Base-by-base conservation (phyloP, 2,113 vertebrate genomes). In the Ivindomyrus marchei region DNA sequence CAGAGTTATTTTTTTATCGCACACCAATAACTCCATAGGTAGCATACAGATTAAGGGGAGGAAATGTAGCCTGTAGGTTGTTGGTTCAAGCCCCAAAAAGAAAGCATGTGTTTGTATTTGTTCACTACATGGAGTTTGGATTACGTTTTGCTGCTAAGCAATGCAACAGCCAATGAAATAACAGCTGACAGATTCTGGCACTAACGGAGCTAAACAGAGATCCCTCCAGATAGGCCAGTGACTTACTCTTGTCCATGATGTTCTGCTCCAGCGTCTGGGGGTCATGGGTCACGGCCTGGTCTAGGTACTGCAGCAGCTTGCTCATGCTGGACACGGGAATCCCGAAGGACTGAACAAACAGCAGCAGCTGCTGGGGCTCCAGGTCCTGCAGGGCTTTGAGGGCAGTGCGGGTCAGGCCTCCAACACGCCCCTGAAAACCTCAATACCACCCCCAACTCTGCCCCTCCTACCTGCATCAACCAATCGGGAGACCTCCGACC, bases 261-360 rank as follows among this genome's bases (percentile, higher is more conserved):
- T 97, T 99, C 93, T 99, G 96, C 91, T 99, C 98, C 91, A 99
- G 94, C 0, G 98, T 93, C 93, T 98, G 97, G 0, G 98, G 97
- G 89, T 99, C 98, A 24, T 99, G 98, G 90, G 98, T 98, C 15
- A 99, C 98, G 0, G 98, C 97, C 94, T 99, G 98, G 93, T 99
- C 98, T 94, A 99, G 94, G 92, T 98, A 97, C 95, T 97, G 98
- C 88, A 99, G 95, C 0, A 99, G 97, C 92, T 99, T 99, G 91
- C 98, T 99, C 98, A 99, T 99, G 93, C 98, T 99, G 94, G 98
- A 99, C 31, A 99, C 98, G 0, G 98, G 98, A 91, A 99, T 99
- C 53, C 98, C 98, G 4, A 99, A 99, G 17, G 98, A 99, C 93
- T 99, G 98, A 21, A 99, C 98, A 8, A 99, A 99, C 49, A 99